Conservation (phyloP, 2,113 vertebrate species). For the Rynchops niger region DNA sequence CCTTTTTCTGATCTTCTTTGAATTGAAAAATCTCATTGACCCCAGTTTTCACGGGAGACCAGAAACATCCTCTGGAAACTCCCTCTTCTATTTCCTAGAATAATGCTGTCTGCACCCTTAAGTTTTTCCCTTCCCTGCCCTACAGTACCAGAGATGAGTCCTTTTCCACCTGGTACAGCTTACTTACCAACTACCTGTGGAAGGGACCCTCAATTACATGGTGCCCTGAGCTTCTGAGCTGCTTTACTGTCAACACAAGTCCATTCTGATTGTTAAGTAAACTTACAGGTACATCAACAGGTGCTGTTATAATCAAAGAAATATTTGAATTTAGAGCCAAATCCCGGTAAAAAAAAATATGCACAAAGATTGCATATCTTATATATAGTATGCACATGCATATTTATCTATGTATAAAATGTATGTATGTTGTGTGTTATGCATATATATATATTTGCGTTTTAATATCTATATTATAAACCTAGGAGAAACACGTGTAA, state of each 20-base stretch:
- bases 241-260: neutral
- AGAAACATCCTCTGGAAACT: neutral
- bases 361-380: neutral
- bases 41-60: neutral
- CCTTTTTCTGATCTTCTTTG: neutral
- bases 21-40: neutral
- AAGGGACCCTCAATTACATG: neutral
- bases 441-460: neutral
- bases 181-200: neutral
- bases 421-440: no score
- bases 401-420: neutral
- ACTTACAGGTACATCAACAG: neutral
- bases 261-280: neutral
- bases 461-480: neutral
- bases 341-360: neutral
- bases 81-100: neutral
- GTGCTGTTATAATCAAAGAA: neutral
- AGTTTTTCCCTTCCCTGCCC: neutral
- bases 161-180: neutral
- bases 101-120: neutral
- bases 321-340: neutral
- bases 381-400: neutral
- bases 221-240: neutral
- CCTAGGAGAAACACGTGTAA: neutral
- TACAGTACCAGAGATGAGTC: neutral